A percentile compares a stretch with the other conserved stretches of the same genome.
Conservation (phyloP, 2,888 invertebrate genomes). For the Lamproptera curius region DNA sequence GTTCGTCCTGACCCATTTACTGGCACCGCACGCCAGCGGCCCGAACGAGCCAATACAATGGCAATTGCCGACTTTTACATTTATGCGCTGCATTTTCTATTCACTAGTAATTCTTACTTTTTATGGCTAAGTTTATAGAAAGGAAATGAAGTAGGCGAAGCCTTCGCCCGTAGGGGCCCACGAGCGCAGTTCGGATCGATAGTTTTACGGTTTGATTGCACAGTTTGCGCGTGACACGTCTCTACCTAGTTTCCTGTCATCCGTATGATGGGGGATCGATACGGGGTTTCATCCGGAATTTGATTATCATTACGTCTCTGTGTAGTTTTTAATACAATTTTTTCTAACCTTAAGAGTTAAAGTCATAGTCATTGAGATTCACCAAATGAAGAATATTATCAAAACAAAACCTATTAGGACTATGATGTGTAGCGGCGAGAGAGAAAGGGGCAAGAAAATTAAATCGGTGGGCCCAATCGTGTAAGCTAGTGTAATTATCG, state of each 20-base stretch:
- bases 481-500: background rate
- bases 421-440: no score
- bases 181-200: slow-evolving; percentile 24
- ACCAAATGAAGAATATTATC: no score
- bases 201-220: slow-evolving; percentile 23
- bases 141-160: no score
- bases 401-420: no score
- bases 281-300: background rate
- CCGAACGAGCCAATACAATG: background rate
- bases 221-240: slow-evolving; percentile 8
- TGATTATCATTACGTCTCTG: background rate
- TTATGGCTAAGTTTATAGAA: no score
- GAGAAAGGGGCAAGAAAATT: background rate
- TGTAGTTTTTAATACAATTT: background rate
- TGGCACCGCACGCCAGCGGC: slow-evolving; percentile 10
- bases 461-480: background rate
- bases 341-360: no score
- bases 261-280: slow-evolving; percentile 15
- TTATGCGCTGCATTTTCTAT: no score
- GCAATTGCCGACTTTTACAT: background rate
- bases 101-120: no score
- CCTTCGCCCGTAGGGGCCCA: slow-evolving; percentile 2
- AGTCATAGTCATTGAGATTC: no score
- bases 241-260: slow-evolving; percentile 8
- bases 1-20: slow-evolving; percentile 6